A percentile compares a stretch with the other conserved stretches of the same genome.
phyloP scores from a whole-genome alignment of 2,113 vertebrate species.

The Tricholaema leucomelas region DNA sequence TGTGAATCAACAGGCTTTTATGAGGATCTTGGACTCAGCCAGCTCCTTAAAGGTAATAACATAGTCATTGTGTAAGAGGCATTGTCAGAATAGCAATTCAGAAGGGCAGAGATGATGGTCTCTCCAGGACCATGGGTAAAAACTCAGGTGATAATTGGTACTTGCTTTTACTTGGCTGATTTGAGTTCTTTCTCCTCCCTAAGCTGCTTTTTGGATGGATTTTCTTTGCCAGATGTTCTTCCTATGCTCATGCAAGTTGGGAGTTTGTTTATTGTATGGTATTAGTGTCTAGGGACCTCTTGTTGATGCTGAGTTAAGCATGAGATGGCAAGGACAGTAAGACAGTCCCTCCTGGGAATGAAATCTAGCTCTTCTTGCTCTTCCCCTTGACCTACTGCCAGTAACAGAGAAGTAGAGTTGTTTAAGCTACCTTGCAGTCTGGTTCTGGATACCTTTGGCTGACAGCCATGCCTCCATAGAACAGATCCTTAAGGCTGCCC shows the following conservation, averaged over 20 bases:
- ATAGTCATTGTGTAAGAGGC: neutral
- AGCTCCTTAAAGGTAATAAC: neutral
- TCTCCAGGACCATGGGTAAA: neutral
- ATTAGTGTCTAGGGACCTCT: neutral
- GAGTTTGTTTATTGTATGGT: neutral
- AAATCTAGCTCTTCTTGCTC: neutral
- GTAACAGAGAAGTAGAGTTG: neutral
- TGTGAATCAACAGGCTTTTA: neutral
- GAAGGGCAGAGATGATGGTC: neutral
- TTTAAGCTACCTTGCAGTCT: neutral
- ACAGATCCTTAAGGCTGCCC: neutral
- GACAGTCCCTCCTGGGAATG: neutral
- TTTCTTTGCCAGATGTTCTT: neutral
- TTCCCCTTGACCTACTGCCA: neutral
- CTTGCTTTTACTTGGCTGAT: neutral
- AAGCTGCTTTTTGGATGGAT: neutral
- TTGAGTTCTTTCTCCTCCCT: neutral
- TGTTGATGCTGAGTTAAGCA: neutral
- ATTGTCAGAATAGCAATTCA: neutral
- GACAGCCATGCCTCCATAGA: neutral
- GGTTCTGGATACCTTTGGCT: neutral
- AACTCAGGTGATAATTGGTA: neutral
- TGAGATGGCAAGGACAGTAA: neutral
- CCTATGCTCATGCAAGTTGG: neutral
- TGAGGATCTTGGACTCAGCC: neutral